Evolutionary conservation across 1,140 invertebrate species (phyloP).

Genomic region (Araneus ventricosus): DNA sequence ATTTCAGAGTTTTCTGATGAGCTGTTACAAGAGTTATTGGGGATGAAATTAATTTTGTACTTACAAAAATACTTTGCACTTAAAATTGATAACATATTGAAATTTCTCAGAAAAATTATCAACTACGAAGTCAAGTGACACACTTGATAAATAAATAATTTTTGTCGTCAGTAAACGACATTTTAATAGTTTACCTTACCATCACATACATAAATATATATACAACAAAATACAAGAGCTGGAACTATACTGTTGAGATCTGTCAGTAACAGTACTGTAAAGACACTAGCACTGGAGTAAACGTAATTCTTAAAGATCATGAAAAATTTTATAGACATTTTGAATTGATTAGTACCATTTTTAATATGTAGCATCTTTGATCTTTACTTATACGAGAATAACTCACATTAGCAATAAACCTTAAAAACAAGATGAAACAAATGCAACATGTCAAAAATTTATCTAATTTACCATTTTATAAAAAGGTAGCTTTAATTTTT

Average conservation of each 20-base stretch:
- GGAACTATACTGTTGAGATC: conserved; percentile 33
- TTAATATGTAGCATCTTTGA: too few species aligned
- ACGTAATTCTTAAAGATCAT: neutral
- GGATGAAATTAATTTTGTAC: neutral
- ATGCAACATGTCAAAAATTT: too few species aligned
- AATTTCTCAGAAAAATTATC: neutral
- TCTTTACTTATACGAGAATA: too few species aligned
- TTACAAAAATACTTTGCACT: conserved; percentile 42
- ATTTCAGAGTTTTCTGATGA: neutral
- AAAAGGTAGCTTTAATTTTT: too few species aligned
- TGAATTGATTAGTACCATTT: too few species aligned
- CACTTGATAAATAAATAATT: conserved; percentile 57
- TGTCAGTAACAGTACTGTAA: conserved; percentile 35
- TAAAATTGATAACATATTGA: neutral
- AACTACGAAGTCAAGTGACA: conserved; percentile 34
- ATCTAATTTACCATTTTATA: too few species aligned
- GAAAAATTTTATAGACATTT: neutral
- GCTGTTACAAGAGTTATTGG: neutral
- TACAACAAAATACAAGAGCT: conserved; percentile 46
- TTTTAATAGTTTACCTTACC: conserved; percentile 62
- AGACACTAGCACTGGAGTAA: neutral
- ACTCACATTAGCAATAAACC: too few species aligned
- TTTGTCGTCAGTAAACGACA: neutral
- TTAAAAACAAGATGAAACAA: too few species aligned
- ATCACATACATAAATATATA: conserved; percentile 48